Evolutionary conservation across 2,888 invertebrate genomes (phyloP).

Genomic region (Cephus spinipes): DNA sequence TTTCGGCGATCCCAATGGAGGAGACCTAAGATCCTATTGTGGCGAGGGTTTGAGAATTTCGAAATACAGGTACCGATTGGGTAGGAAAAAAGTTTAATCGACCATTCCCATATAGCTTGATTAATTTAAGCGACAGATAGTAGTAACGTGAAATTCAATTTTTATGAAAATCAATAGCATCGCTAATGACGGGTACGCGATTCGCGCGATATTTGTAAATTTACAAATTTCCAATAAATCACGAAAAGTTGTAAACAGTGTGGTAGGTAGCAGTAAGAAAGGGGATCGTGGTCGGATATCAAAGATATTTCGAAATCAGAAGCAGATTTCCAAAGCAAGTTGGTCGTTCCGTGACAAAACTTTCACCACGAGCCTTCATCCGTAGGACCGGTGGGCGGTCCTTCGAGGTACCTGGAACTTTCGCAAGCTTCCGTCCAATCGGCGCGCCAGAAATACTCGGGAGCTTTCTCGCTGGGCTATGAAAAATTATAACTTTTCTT

Average conservation of each 20-base stretch:
- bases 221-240: not conserved
- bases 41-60: not conserved
- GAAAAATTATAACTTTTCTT: constrained; percentile 49
- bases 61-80: not conserved
- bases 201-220: not conserved
- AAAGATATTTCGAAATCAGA: not conserved
- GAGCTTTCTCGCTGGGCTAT: constrained; percentile 15
- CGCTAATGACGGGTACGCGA: not conserved
- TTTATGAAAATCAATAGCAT: not conserved
- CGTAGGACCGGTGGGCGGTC: constrained; percentile 50
- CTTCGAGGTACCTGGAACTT: constrained; percentile 59
- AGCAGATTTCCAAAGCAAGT: not conserved
- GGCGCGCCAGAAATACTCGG: constrained; percentile 16
- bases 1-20: not conserved
- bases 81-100: not conserved
- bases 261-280: not conserved
- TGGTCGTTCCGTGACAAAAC: constrained; percentile 47
- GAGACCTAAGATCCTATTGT: not conserved
- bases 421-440: constrained; percentile 60
- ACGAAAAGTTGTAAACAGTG: not conserved
- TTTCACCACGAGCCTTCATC: constrained; percentile 38
- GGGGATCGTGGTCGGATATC: not conserved
- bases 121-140: not conserved
- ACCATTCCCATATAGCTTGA: not conserved
- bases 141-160: not conserved